Base-by-base conservation (phyloP, 2,888 invertebrate species). In the Microctonus brassicae region DNA sequence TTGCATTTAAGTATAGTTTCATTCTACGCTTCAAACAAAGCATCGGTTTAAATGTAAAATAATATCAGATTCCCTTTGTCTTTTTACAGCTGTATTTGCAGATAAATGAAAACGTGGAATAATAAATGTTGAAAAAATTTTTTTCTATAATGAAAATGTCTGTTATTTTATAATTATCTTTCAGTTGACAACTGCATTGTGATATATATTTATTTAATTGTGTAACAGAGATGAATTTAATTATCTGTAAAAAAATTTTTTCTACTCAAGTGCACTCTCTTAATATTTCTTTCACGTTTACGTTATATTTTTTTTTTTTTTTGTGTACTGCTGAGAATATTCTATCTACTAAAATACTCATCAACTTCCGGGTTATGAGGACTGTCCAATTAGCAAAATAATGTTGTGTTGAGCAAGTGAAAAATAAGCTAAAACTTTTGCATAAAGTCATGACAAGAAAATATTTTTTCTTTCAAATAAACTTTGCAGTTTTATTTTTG, bases 351-450 rank as follows among this genome's bases (percentile, higher is more conserved):
- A n/a, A n/a, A n/a, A n/a, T n/a, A n/a, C n/a, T n/a, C n/a, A n/a
- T n/a, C 34, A 36, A 20, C 20, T 60, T 36, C 20, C 34, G 34
- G 34, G 33, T 34, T 34, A 20, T 33, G 52, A 52, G 33, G 29
- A 26, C 52, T 64, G 63, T 64, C 63, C 63, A 64, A 64, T 64
- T 64, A 64, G 29, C 52, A n/a, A n/a, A n/a, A n/a, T n/a, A n/a
- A n/a, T n/a, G n/a, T n/a, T n/a, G n/a, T n/a, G n/a, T n/a, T n/a
- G n/a, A n/a, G n/a, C n/a, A n/a, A n/a, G n/a, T n/a, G n/a, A n/a
- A n/a, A n/a, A n/a, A 20, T 29, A 33, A 42, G 26, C 13, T 52
- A 29, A 29, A 52, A 29, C 52, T 17, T 9, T 26, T 7, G 33
- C 10, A 22, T 13, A 17, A 33, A 29, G 17, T 20, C 13, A 33